Conservation (phyloP, 1,140 invertebrate species). For the Drosophila sproati region DNA sequence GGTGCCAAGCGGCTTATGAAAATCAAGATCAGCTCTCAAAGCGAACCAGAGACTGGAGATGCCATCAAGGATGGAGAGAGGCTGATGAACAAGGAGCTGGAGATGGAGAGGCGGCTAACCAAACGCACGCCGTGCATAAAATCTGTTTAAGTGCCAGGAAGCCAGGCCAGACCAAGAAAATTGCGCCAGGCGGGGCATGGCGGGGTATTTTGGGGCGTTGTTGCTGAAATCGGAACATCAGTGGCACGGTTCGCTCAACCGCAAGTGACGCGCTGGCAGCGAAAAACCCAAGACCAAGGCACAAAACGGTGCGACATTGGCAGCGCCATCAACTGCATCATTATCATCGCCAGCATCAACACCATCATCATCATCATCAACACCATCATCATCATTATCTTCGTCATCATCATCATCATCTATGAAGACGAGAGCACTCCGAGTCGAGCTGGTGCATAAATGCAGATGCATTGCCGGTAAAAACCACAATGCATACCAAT, state of each 20-base stretch:
- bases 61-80: not conserved
- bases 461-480: constrained; percentile 26
- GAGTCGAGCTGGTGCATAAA: constrained; percentile 36
- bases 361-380: constrained; percentile 5
- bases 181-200: not conserved
- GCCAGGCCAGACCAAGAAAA: constrained; percentile 4
- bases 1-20: constrained; percentile 45
- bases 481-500: not conserved
- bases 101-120: not conserved
- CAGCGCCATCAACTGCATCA: constrained; percentile 8
- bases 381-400: not conserved
- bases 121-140: constrained; percentile 41
- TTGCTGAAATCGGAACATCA: no score
- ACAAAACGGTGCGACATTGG: not conserved
- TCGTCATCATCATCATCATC: not conserved
- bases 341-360: constrained; percentile 7
- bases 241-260: not conserved
- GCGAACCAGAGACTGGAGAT: not conserved
- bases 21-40: constrained; percentile 49
- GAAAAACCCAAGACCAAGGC: constrained; percentile 1
- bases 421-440: constrained; percentile 9
- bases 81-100: no score
- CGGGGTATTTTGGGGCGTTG: no score
- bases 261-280: constrained; percentile 6
- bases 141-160: constrained; percentile 47